These are phyloP conservation scores for Beroe ovata DNA, from an alignment of 37 sponge, comb jelly and placozoan genomes.

Conservation along the genomic window DNA sequence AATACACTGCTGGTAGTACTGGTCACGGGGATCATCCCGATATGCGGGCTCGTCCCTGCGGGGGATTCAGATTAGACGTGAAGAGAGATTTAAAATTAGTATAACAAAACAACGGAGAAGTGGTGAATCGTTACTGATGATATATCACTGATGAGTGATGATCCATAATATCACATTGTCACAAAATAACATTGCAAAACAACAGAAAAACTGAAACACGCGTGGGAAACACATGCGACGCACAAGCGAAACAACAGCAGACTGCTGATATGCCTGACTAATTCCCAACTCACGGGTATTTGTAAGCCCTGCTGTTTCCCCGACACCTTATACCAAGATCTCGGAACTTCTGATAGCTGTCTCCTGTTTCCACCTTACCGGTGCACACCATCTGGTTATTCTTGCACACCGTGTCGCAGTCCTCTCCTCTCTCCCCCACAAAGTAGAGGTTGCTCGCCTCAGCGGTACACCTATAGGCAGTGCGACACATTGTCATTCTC, in stretches of 20 bases:
- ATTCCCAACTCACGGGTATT: slow-evolving; percentile 17
- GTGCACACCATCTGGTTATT: slow-evolving; percentile 53
- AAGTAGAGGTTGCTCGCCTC: slow-evolving; percentile 44
- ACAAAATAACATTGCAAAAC: no score
- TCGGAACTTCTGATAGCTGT: background rate
- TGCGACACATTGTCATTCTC: background rate
- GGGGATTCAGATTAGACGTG: no score
- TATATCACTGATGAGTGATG: no score
- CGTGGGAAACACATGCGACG: no score
- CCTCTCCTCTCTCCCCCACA: slow-evolving; percentile 51
- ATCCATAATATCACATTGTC: no score
- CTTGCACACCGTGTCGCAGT: slow-evolving; percentile 45
- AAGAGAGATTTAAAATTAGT: no score
- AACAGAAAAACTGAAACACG: no score
- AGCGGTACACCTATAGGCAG: slow-evolving; percentile 1
- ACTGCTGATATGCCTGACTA: no score
- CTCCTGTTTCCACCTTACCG: background rate
- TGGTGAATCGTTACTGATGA: no score
- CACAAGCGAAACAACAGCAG: no score
- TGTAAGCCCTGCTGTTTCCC: slow-evolving; percentile 3
- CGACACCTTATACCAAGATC: slow-evolving; percentile 4
- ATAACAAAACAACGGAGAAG: no score
- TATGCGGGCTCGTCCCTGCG: slow-evolving; percentile 43
- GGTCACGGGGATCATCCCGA: slow-evolving; percentile 18
- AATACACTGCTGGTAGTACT: slow-evolving; percentile 24